Percentiles rank a stretch among this genome's conserved stretches.
phyloP scores from a whole-genome alignment of 2,113 vertebrate species.

The Hirundichthys speculiger region DNA sequence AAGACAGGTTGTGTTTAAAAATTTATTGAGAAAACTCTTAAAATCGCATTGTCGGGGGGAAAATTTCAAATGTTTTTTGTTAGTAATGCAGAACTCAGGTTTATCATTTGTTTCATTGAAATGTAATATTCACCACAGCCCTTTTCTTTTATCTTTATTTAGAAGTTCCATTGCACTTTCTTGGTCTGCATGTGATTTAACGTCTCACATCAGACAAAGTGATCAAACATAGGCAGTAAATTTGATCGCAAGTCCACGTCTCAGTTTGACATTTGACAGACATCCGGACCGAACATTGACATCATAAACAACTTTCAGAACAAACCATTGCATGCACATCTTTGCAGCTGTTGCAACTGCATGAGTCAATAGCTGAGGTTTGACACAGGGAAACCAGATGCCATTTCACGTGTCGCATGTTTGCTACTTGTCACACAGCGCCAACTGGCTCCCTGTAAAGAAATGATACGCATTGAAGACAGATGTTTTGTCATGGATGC shows the following conservation, averaged over 20 bases:
- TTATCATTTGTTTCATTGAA: neutral
- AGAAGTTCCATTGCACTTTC: conserved; percentile 10
- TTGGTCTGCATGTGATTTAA: neutral
- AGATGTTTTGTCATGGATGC: conserved; percentile 56
- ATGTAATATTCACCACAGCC: conserved; percentile 4
- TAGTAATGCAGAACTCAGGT: neutral
- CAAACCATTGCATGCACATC: conserved; percentile 14
- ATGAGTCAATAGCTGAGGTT: conserved; percentile 23
- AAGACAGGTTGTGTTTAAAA: neutral
- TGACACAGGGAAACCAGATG: conserved; percentile 67
- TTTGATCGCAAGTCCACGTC: conserved; percentile 5
- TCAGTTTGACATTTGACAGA: conserved; percentile 23
- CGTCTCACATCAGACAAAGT: conserved; percentile 17
- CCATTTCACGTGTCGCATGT: conserved; percentile 42
- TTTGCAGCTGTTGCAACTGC: conserved; percentile 25
- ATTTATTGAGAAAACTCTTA: neutral
- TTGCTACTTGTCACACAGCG: conserved; percentile 47
- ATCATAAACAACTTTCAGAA: conserved; percentile 34
- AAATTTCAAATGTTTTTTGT: neutral
- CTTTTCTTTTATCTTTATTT: conserved; percentile 12
- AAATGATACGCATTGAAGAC: conserved; percentile 59
- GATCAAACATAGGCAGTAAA: conserved; percentile 22
- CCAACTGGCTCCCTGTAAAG: conserved; percentile 21
- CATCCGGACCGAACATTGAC: conserved; percentile 22
- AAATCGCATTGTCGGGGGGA: neutral